Base-by-base conservation (phyloP, 37 sponge, comb jelly and placozoan species). In the Bolinopsis microptera region DNA sequence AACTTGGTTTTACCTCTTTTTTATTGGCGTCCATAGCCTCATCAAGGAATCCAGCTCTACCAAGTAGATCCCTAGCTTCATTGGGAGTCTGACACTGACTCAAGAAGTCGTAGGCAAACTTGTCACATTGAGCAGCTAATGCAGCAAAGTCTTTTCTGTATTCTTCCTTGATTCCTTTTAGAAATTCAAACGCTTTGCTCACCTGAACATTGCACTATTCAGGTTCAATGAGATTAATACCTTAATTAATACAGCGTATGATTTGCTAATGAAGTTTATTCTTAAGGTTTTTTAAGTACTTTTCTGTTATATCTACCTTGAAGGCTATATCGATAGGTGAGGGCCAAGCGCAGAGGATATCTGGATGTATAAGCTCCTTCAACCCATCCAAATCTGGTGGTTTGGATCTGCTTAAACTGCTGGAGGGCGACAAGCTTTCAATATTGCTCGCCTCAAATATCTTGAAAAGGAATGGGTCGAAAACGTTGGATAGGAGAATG, bases 1-100 rank as follows among this genome's bases (percentile, higher is more conserved):
- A n/a, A n/a, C 18, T 77, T 77, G 1, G 32, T 16, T 36, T 39
- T 23, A 86, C 90, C 0, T 86, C 90, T 86, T 86, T 86, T 25
- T 86, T 86, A 23, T 86, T 86, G 61, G 90, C 90, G 30, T 86
- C 90, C 90, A 86, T 86, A 24, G 90, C 90, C 61, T 86, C 90
- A 26, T 86, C 90, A 40, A 86, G 61, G 30, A 86, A 86, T 1
- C 90, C 90, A 0, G 90, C 90, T 48, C 90, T 86, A n/a, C 90
- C 90, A 9, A 86, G 36, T 26, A 86, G 28, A 40, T 86, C 90
- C 90, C 90, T 38, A 16, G 90, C 90, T 26, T 86, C 90, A 40
- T 86, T 86, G 2, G 90, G 90, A 9, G 90, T 86, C 90, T 86
- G 90, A 86, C 90, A 86, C 61, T 86, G 90, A 41, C 90, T 86